A percentile compares a stretch with the other conserved stretches of the same genome.
These are phyloP conservation scores for Cerastoderma edule DNA, from an alignment of 2,888 invertebrate species.

Conservation along the genomic window DNA sequence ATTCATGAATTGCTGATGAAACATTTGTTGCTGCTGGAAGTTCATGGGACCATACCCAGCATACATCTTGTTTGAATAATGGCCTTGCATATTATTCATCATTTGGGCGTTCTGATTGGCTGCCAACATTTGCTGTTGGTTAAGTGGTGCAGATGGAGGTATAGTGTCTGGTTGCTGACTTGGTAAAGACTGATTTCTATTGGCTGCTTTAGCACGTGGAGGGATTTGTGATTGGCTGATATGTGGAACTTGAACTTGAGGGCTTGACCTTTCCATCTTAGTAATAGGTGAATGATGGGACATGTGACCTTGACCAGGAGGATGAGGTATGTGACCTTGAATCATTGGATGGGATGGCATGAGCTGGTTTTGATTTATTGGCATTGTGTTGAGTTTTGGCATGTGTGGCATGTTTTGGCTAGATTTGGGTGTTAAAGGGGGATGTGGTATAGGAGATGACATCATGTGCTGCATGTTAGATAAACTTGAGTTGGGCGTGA, in stretches of 20 bases:
- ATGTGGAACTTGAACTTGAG: constrained; percentile 82
- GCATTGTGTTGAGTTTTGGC: constrained; percentile 53
- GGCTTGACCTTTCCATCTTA: constrained; percentile 75
- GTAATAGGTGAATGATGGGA: constrained; percentile 50
- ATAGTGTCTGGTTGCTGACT: constrained; percentile 65
- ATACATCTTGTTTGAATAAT: constrained; percentile 48
- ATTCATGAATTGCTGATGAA: constrained; percentile 43
- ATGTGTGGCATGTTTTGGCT: constrained; percentile 41
- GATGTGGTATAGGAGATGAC: constrained; percentile 55
- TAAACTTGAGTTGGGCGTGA: constrained; percentile 40
- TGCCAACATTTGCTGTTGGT: constrained; percentile 52
- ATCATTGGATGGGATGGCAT: constrained; percentile 32
- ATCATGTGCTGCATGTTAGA: constrained; percentile 48
- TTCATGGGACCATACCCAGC: constrained; percentile 45
- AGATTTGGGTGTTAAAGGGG: constrained; percentile 54
- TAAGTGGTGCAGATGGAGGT: constrained; percentile 62
- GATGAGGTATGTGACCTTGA: constrained; percentile 48
- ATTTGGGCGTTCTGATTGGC: constrained; percentile 58
- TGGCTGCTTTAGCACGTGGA: constrained; percentile 75
- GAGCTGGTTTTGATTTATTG: constrained; percentile 29
- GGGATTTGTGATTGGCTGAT: constrained; percentile 83
- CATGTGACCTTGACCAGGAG: constrained; percentile 45
- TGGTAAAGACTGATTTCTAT: constrained; percentile 67
- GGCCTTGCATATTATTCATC: constrained; percentile 40
- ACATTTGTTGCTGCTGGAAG: constrained; percentile 53